Conservation (phyloP, 2,797 vertebrate genomes). For the Acomys russatus region DNA sequence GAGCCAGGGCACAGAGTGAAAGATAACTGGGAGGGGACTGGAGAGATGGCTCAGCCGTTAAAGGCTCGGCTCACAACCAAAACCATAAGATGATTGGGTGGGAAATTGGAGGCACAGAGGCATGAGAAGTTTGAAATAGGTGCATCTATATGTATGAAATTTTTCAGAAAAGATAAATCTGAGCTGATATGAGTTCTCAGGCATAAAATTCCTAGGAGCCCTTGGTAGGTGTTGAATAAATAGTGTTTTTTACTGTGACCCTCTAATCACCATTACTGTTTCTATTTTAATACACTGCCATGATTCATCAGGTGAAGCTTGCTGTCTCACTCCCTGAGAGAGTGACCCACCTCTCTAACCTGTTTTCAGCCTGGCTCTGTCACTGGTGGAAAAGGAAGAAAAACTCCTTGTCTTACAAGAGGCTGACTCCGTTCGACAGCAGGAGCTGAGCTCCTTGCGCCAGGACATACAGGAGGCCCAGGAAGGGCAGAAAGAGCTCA, state of each 20-base stretch:
- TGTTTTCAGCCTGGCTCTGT: slow-evolving; percentile 83
- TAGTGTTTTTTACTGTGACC: not conserved
- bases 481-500: slow-evolving; percentile 82
- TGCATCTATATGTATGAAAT: not conserved
- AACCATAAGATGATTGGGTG: not conserved
- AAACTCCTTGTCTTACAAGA: slow-evolving; percentile 86
- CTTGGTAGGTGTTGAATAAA: not conserved
- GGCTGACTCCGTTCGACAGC: slow-evolving; percentile 78
- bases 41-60: no score
- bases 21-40: not conserved
- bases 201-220: not conserved
- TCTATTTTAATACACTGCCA: slow-evolving; percentile 7
- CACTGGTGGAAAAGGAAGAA: slow-evolving; percentile 86
- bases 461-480: slow-evolving; percentile 82
- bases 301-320: not conserved
- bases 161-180: slow-evolving; percentile 27
- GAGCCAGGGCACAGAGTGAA: not conserved
- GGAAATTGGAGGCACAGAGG: not conserved
- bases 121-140: not conserved
- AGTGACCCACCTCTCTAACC: not conserved
- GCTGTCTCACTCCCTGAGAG: not conserved
- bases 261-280: not conserved
- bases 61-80: no score
- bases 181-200: slow-evolving; percentile 24
- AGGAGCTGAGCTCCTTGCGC: slow-evolving; percentile 78